phyloP scores from a whole-genome alignment of 2,113 vertebrate genomes.

The Lepus timidus region DNA sequence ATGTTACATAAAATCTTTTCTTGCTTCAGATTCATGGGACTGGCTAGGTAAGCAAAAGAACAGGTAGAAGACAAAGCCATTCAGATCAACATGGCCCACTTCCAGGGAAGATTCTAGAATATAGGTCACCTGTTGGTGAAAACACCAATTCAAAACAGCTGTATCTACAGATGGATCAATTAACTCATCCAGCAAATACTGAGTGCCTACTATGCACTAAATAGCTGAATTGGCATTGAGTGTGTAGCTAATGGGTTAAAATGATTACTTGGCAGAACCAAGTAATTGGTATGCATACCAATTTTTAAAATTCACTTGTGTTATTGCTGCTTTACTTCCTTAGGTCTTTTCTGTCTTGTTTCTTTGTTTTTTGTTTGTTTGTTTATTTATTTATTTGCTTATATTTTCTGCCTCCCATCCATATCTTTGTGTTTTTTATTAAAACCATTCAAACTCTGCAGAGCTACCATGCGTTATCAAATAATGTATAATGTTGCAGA shows the following conservation, averaged over 20 bases:
- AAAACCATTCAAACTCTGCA: slow-evolving; percentile 10
- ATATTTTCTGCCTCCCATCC: neutral
- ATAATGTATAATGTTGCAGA: neutral
- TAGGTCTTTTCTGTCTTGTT: neutral
- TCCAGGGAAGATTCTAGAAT: neutral
- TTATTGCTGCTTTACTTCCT: neutral
- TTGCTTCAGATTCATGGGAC: neutral
- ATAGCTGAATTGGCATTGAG: neutral
- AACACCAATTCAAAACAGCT: neutral
- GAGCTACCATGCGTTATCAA: neutral
- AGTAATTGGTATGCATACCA: neutral
- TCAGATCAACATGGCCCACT: neutral
- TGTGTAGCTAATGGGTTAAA: neutral
- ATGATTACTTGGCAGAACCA: neutral
- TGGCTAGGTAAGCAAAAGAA: neutral
- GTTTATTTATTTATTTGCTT: neutral
- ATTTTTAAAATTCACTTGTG: neutral
- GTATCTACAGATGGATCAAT: neutral
- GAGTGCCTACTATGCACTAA: neutral
- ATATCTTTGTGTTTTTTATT: neutral
- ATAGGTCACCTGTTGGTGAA: neutral
- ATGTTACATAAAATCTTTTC: neutral
- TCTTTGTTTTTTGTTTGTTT: neutral
- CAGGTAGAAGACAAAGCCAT: neutral
- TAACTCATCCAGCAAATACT: neutral